Conservation (phyloP, 2,888 invertebrate species). For the Octonoba sinensis region DNA sequence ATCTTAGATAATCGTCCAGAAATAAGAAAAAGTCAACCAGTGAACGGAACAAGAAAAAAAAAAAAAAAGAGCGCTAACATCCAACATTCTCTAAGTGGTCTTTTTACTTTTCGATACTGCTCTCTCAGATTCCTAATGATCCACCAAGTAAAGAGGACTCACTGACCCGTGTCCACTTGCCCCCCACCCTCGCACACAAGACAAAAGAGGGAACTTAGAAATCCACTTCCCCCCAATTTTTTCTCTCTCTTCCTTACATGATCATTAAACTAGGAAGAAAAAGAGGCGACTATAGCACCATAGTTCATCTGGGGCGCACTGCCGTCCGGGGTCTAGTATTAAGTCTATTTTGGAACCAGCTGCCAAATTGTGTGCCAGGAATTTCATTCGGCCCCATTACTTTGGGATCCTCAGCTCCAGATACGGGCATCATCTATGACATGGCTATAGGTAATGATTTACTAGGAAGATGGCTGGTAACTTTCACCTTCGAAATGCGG, state of each 20-base stretch:
- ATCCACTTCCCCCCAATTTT: conserved; percentile 15
- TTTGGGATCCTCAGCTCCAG: not conserved
- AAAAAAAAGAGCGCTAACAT: conserved; percentile 11
- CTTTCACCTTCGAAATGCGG: no score
- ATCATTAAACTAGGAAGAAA: conserved; percentile 45
- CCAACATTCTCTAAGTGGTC: conserved; percentile 45
- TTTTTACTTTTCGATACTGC: conserved; percentile 50
- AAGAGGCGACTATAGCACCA: conserved; percentile 11
- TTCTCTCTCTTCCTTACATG: conserved; percentile 28
- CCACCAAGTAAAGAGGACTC: conserved; percentile 51
- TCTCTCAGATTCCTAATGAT: conserved; percentile 54
- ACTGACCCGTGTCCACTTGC: conserved; percentile 49
- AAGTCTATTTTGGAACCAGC: conserved; percentile 47
- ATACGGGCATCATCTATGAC: no score
- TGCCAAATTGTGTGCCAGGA: conserved; percentile 47
- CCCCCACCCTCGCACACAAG: not conserved
- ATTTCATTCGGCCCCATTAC: conserved; percentile 51
- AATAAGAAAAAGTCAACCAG: conserved; percentile 16
- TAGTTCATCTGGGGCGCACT: conserved; percentile 22
- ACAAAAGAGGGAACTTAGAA: conserved; percentile 12
- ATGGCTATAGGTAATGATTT: conserved; percentile 16
- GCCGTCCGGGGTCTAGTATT: conserved; percentile 27
- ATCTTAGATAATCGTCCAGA: conserved; percentile 28
- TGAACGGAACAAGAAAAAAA: conserved; percentile 5
- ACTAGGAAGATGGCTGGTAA: not conserved